phyloP scores from a whole-genome alignment of 1,140 invertebrate genomes.

The Ephestia elutella region DNA sequence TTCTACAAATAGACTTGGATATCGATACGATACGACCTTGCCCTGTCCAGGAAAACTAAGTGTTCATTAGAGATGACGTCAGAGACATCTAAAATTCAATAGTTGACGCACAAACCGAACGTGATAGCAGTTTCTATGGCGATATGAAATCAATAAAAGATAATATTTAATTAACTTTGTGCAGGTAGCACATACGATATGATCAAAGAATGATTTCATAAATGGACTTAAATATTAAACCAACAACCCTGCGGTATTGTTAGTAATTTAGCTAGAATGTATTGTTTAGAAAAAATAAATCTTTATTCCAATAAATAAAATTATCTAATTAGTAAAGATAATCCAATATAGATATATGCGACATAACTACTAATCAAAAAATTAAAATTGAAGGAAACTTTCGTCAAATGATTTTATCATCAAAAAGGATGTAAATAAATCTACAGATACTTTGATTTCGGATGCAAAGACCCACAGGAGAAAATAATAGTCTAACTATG shows the following conservation, averaged over 20 bases:
- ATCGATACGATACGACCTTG: constrained; percentile 16
- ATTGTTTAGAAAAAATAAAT: no score
- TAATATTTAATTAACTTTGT: background rate
- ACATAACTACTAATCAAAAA: no score
- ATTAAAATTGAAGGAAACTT: no score
- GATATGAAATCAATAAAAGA: constrained; percentile 5
- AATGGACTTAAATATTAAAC: background rate
- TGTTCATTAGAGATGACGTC: constrained; percentile 22
- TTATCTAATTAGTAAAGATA: no score
- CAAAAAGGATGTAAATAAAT: no score
- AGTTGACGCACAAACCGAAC: constrained; percentile 27
- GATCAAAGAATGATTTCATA: background rate
- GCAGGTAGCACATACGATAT: background rate
- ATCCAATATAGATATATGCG: no score
- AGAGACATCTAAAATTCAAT: constrained; percentile 33
- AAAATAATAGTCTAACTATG: background rate
- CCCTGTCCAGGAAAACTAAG: constrained; percentile 8
- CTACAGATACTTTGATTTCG: no score
- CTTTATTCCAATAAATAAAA: no score
- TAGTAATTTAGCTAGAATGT: no score
- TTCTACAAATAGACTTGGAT: constrained; percentile 14
- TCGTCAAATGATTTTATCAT: no score
- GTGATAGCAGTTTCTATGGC: background rate
- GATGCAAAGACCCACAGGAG: background rate
- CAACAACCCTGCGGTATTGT: background rate